These are phyloP conservation scores for Muricea muricata DNA, from an alignment of 92 coral and sea anemone species.

Conservation along the genomic window DNA sequence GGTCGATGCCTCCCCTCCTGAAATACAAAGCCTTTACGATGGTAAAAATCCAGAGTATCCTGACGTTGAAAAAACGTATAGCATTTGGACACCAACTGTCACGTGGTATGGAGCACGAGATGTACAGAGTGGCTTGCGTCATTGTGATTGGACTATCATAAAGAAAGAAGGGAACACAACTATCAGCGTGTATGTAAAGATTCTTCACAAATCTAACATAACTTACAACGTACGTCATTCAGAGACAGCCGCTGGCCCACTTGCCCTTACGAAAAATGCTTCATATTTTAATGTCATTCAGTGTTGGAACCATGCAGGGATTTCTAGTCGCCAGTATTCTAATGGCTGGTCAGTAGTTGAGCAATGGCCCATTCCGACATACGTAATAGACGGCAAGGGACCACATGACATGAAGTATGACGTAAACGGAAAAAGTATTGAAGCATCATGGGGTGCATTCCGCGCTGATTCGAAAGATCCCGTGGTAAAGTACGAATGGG, in stretches of 20 bases:
- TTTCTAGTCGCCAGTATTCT: too few relatives aligned
- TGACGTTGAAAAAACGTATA: conserved; percentile 59
- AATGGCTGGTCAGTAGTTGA: too few relatives aligned
- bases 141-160: conserved; percentile 73
- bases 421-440: conserved; percentile 69
- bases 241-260: conserved; percentile 46
- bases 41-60: conserved; percentile 57
- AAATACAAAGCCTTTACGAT: conserved; percentile 76
- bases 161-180: conserved; percentile 44
- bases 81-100: conserved; percentile 74
- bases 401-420: conserved; percentile 61
- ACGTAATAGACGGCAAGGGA: conserved; percentile 72
- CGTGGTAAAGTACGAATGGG: conserved; percentile 87
- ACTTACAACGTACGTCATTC: conserved; percentile 44
- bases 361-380: conserved; percentile 74
- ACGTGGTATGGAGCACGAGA: conserved; percentile 93
- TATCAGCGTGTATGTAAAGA: neutral
- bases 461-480: too few relatives aligned
- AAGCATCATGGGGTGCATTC: conserved; percentile 89
- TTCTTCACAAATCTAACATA: neutral
- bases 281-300: conserved; percentile 68
- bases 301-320: too few relatives aligned
- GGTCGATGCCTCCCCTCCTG: conserved; percentile 80
- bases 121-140: conserved; percentile 68
- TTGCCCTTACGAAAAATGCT: conserved; percentile 31